These are phyloP conservation scores for Dolichomitus sp. DNA, from an alignment of 2,888 invertebrate genomes.

Conservation along the genomic window DNA sequence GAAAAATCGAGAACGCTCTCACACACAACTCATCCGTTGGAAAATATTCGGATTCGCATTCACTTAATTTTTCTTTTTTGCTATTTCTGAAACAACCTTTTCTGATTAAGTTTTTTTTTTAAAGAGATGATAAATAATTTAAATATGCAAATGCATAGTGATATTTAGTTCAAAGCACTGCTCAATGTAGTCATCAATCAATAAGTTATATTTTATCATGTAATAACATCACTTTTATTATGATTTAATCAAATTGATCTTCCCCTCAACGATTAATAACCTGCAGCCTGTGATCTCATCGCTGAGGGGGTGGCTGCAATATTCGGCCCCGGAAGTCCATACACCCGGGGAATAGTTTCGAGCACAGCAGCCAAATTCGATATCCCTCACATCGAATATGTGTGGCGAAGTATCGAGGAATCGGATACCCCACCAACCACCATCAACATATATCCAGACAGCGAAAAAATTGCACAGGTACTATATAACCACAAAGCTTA, in stretches of 20 bases:
- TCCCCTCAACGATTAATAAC: background rate
- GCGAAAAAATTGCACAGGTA: slow-evolving; percentile 75
- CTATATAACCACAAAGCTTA: background rate
- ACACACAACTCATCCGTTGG: background rate
- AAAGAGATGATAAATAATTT: background rate
- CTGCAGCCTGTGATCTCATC: slow-evolving; percentile 93
- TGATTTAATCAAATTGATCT: background rate
- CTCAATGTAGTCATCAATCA: background rate
- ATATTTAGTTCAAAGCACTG: background rate
- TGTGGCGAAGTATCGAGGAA: slow-evolving; percentile 90
- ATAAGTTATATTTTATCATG: background rate
- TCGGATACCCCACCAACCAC: slow-evolving; percentile 86
- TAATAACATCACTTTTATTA: background rate
- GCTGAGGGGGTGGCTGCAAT: slow-evolving; percentile 96
- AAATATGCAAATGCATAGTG: background rate
- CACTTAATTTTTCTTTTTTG: background rate
- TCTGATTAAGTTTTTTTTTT: background rate
- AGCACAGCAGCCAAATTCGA: slow-evolving; percentile 94
- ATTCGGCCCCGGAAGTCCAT: slow-evolving; percentile 96
- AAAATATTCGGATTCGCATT: background rate
- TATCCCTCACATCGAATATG: slow-evolving; percentile 94
- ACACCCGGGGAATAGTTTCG: slow-evolving; percentile 94
- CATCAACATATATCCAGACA: slow-evolving; percentile 91
- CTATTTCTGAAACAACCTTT: background rate
- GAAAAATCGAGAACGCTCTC: slow-evolving; percentile 20